These are phyloP conservation scores for Mus spretus DNA, from an alignment of 2,797 vertebrate genomes.

Conservation along the genomic window DNA sequence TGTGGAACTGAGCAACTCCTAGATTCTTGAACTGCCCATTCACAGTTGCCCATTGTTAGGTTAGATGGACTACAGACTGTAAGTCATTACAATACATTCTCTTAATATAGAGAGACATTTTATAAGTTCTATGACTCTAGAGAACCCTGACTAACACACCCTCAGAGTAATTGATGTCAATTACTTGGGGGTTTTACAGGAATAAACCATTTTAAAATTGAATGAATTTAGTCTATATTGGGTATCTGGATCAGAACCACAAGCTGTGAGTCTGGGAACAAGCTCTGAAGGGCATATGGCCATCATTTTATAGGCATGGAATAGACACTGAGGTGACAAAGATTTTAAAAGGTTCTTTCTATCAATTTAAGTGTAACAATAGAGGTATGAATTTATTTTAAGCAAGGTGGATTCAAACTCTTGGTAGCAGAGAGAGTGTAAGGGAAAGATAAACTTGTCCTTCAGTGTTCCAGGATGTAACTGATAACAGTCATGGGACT, in stretches of 20 bases:
- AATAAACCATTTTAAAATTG: constrained; percentile 30
- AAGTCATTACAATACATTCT: background rate
- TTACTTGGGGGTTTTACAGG: constrained; percentile 17
- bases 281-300: background rate
- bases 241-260: background rate
- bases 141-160: background rate
- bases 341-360: background rate
- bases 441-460: background rate
- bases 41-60: background rate
- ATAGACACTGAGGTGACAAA: background rate
- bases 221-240: background rate
- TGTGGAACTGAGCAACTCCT: background rate
- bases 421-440: background rate
- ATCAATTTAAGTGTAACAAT: background rate
- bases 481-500: background rate
- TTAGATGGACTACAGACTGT: background rate
- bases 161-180: background rate
- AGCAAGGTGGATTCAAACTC: background rate
- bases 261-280: background rate
- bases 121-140: background rate
- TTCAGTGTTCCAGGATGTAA: background rate
- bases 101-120: background rate
- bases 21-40: background rate
- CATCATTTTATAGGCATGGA: background rate
- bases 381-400: background rate